Evolutionary conservation across 2,113 vertebrate species (phyloP).

Genomic region (Neopipo cinnamomea): DNA sequence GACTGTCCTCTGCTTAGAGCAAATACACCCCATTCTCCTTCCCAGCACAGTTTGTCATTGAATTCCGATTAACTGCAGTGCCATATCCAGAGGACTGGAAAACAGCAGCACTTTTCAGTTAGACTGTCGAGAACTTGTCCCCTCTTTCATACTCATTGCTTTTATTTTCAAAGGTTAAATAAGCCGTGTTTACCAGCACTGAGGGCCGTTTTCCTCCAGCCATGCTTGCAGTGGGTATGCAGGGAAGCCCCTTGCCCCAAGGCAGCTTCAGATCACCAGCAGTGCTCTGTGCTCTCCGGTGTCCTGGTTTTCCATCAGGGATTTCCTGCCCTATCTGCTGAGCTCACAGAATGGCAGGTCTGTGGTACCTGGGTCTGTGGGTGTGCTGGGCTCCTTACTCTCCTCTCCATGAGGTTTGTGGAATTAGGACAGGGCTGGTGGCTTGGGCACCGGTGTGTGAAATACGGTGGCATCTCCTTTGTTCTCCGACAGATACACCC

Average conservation of each 20-base stretch:
- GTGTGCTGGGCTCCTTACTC: neutral
- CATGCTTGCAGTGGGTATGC: neutral
- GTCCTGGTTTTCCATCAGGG: neutral
- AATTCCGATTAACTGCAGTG: neutral
- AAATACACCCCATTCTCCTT: neutral
- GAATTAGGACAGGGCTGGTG: neutral
- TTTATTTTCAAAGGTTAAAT: constrained; percentile 41
- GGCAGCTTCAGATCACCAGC: neutral
- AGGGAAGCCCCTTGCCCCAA: neutral
- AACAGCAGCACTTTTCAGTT: neutral
- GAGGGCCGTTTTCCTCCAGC: neutral
- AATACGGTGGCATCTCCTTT: neutral
- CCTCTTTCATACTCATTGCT: neutral
- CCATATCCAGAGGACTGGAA: neutral
- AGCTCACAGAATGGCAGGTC: neutral
- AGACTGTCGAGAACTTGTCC: neutral
- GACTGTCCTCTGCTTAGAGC: neutral
- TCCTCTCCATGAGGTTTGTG: neutral
- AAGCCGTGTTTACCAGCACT: neutral
- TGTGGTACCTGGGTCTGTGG: neutral
- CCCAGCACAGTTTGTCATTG: neutral
- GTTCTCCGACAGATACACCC: neutral
- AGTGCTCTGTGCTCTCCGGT: neutral
- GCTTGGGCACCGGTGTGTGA: neutral
- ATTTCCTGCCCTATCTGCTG: neutral